Evolutionary conservation across 2,113 vertebrate genomes (phyloP), one percentile per base, ranked within the genome.

Genomic region (Pygoscelis adeliae): DNA sequence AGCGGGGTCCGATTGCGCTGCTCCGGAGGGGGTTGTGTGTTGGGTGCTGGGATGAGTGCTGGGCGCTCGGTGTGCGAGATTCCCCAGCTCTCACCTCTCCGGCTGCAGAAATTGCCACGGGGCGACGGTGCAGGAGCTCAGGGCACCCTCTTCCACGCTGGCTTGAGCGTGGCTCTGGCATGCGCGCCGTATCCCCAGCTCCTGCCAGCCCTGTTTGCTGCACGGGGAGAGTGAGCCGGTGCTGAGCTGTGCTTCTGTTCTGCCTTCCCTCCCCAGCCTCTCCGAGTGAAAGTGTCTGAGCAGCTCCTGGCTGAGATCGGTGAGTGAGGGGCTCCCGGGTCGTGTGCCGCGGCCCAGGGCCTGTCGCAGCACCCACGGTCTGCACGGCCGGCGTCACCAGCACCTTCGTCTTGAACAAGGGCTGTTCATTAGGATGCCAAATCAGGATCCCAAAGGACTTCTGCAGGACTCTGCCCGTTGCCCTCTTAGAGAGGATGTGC

Each of bases 211-310:
- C 65, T 3, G 15, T 40, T 83, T 2, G 5, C 47, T 15, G 29
- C 32, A 3, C 2, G 4, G 70, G 42, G 29, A 30, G 9, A 4
- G 26, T 6, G 15, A 46, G 5, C 9, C 0, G 3, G 46, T 17
- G 47, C 82, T 65, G 77, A 92, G 56, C 52, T 4, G 6, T 34
- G 26, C 61, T 47, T 20, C 15, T 77, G 4, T 47, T 80, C 29
- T 50, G 6, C 89, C 30, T 90, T 72, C 59, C 55, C 61, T 46
- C 87, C 77, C 0, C 69, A 99, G 99, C 99, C 99, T 1, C 97
- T 99, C 50, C 98, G 98, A 92, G 99, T 99, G 93, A 99, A 98
- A 96, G 97, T 99, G 11, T 96, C 98, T 9, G 99, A 99, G 49
- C 98, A 98, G 86, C 95, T 99, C 42, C 98, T 99, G 86, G 91